phyloP scores from a whole-genome alignment of 1,140 invertebrate species.

The Leptopilina clavipes region DNA sequence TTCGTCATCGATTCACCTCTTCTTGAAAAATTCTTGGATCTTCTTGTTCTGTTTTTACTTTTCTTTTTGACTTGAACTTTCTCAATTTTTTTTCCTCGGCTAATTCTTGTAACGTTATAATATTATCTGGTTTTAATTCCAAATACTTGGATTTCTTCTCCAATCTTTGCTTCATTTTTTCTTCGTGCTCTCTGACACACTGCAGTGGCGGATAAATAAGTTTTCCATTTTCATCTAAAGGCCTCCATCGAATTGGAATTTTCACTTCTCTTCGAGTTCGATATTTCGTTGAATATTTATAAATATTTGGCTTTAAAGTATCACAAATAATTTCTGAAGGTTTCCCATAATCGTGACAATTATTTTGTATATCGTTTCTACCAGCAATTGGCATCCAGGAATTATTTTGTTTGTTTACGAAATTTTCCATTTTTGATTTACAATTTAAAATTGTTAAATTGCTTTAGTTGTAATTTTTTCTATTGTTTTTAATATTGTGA shows the following conservation, averaged over 20 bases:
- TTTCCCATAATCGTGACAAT: constrained; percentile 76
- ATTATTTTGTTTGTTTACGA: not conserved
- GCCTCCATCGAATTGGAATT: constrained; percentile 51
- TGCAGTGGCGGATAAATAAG: constrained; percentile 71
- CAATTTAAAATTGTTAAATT: too few relatives aligned
- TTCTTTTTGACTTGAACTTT: constrained; percentile 23
- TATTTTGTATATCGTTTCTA: constrained; percentile 56
- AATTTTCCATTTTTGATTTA: constrained; percentile 4
- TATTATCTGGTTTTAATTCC: constrained; percentile 48
- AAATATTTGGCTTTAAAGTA: constrained; percentile 76
- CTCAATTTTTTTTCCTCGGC: constrained; percentile 30
- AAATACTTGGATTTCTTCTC: constrained; percentile 35
- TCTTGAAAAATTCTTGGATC: constrained; percentile 36
- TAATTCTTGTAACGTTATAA: constrained; percentile 58
- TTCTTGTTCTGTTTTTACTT: constrained; percentile 41
- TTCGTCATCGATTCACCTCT: constrained; percentile 37
- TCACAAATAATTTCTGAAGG: constrained; percentile 81
- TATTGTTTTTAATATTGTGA: too few relatives aligned
- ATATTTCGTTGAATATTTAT: constrained; percentile 74
- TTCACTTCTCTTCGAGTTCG: constrained; percentile 69
- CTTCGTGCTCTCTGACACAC: constrained; percentile 60
- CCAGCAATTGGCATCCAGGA: constrained; percentile 2
- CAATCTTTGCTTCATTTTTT: constrained; percentile 46
- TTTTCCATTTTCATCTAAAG: constrained; percentile 67
- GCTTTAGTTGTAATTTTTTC: too few relatives aligned